phyloP scores from a whole-genome alignment of 2,113 vertebrate species.

The Gallinago jamesoni region DNA sequence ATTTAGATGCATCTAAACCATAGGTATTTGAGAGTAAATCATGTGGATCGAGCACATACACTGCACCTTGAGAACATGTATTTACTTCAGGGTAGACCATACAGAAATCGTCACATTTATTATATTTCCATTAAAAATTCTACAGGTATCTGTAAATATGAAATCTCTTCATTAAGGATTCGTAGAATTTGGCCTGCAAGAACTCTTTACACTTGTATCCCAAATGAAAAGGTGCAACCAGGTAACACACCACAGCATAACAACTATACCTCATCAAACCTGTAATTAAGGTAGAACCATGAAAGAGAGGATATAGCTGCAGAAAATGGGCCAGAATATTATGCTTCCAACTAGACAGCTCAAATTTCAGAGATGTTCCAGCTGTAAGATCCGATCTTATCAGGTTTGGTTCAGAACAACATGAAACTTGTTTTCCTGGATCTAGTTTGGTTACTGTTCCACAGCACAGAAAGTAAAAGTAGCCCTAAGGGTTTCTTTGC shows the following conservation, averaged over 20 bases:
- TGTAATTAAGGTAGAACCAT: background rate
- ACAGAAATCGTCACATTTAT: background rate
- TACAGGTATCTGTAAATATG: background rate
- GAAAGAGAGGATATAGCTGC: background rate
- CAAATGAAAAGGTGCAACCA: background rate
- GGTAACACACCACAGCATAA: background rate
- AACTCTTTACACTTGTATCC: background rate
- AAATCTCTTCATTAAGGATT: background rate
- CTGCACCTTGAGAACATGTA: background rate
- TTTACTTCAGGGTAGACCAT: background rate
- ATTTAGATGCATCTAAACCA: background rate
- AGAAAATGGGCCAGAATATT: background rate
- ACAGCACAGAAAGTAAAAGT: background rate
- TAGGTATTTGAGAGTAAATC: background rate
- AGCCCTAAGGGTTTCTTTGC: background rate
- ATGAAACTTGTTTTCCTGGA: background rate
- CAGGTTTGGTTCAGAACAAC: background rate
- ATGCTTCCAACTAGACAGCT: background rate
- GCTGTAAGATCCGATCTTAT: background rate
- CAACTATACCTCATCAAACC: background rate
- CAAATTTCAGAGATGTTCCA: background rate
- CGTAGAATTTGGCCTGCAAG: background rate
- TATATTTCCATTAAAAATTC: background rate
- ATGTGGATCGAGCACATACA: background rate
- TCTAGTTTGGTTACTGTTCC: background rate